Conservation (phyloP, 2,113 vertebrate genomes). For the Bufo bufo region DNA sequence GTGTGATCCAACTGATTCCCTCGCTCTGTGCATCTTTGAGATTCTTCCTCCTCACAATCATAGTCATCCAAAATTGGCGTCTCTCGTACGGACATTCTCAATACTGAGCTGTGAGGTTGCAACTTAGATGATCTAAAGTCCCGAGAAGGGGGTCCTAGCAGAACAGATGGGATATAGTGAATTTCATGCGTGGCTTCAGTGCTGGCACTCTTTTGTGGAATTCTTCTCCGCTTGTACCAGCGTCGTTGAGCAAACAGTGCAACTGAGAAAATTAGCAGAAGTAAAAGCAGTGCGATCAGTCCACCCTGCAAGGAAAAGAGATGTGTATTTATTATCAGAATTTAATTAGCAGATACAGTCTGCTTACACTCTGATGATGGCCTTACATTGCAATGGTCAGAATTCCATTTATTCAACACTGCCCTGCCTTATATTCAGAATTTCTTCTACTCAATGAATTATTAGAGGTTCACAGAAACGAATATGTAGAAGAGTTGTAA, state of each 20-base stretch:
- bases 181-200: conserved; percentile 97
- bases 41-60: conserved; percentile 84
- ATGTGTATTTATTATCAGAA: neutral
- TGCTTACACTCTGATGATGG: no score
- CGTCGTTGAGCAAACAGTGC: conserved; percentile 91
- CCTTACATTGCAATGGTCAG: no score
- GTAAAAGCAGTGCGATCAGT: conserved; percentile 89
- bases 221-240: conserved; percentile 90
- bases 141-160: conserved; percentile 89
- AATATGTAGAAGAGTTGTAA: no score
- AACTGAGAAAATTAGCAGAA: conserved; percentile 92
- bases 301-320: conserved; percentile 80
- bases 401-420: no score
- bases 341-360: no score
- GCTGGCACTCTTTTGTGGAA: conserved; percentile 96
- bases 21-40: conserved; percentile 76
- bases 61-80: conserved; percentile 96
- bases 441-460: no score
- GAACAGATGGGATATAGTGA: conserved; percentile 96
- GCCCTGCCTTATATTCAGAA: no score
- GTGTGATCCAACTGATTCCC: conserved; percentile 78
- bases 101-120: conserved; percentile 89
- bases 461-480: no score
- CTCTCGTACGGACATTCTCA: conserved; percentile 93
- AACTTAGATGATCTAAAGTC: conserved; percentile 86